Conservation (phyloP, 1,140 invertebrate genomes). For the Cotesia typhae region DNA sequence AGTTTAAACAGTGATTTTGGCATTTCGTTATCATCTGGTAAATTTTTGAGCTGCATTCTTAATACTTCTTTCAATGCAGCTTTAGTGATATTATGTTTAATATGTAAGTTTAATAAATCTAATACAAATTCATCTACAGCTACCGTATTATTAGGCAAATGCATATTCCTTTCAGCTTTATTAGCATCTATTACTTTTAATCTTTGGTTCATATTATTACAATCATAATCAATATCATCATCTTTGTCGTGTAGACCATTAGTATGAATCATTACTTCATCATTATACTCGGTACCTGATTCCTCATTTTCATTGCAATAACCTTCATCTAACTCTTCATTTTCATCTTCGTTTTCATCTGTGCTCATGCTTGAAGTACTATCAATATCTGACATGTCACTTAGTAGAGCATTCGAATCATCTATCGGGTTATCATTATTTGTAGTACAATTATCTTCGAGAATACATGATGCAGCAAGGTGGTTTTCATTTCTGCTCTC, state of each 20-base stretch:
- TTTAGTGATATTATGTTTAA: slow-evolving; percentile 21
- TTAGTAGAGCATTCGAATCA: neutral
- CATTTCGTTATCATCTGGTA: slow-evolving; percentile 19
- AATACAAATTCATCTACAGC: slow-evolving; percentile 2
- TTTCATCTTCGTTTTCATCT: neutral
- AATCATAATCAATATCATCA: neutral
- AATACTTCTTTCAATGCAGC: slow-evolving; percentile 27
- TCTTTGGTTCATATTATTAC: neutral
- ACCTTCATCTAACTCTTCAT: neutral
- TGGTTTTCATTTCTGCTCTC: neutral
- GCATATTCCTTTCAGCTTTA: neutral
- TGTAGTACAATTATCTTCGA: neutral
- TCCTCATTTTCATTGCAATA: neutral
- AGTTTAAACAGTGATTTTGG: slow-evolving; percentile 33
- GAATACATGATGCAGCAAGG: neutral
- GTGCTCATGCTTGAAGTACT: slow-evolving; percentile 3
- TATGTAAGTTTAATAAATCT: neutral
- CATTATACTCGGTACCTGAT: neutral
- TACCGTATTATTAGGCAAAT: slow-evolving; percentile 15
- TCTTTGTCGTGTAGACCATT: slow-evolving; percentile 2
- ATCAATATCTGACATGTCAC: neutral
- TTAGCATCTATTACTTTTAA: neutral
- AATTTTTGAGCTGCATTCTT: neutral
- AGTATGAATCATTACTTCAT: neutral
- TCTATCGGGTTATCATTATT: neutral